phyloP scores from a whole-genome alignment of 1,140 invertebrate genomes.

The Caenorhabditis inopinata region DNA sequence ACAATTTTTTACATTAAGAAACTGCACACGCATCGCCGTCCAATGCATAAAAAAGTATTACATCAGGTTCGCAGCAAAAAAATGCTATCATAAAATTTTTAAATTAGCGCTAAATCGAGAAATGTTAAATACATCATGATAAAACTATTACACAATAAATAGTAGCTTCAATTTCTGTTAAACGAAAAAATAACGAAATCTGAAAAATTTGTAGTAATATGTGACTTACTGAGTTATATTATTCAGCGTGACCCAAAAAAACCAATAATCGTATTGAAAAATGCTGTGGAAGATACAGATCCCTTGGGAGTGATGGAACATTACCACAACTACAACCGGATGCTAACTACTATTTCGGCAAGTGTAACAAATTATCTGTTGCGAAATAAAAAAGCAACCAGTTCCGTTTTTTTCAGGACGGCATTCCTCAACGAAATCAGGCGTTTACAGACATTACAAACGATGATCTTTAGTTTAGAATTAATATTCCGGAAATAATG shows the following conservation, averaged over 20 bases:
- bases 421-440: constrained; percentile 9
- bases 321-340: constrained; percentile 26
- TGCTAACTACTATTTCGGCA: constrained; percentile 17
- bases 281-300: not conserved
- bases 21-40: no score
- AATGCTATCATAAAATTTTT: no score
- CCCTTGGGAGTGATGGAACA: constrained; percentile 24
- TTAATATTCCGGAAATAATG: not conserved
- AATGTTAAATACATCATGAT: no score
- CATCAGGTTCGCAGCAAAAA: no score
- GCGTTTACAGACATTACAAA: constrained; percentile 18
- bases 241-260: constrained; percentile 2
- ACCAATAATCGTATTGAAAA: constrained; percentile 22
- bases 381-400: not conserved
- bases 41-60: no score
- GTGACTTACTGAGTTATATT: no score
- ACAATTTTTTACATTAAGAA: no score
- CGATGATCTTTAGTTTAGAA: not conserved
- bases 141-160: no score
- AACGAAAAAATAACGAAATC: no score
- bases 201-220: no score
- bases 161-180: no score
- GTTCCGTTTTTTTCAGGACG: constrained; percentile 3
- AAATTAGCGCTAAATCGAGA: no score
- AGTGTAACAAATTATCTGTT: not conserved